phyloP scores from a whole-genome alignment of 2,797 vertebrate genomes.

The Poeciliopsis gracilis region DNA sequence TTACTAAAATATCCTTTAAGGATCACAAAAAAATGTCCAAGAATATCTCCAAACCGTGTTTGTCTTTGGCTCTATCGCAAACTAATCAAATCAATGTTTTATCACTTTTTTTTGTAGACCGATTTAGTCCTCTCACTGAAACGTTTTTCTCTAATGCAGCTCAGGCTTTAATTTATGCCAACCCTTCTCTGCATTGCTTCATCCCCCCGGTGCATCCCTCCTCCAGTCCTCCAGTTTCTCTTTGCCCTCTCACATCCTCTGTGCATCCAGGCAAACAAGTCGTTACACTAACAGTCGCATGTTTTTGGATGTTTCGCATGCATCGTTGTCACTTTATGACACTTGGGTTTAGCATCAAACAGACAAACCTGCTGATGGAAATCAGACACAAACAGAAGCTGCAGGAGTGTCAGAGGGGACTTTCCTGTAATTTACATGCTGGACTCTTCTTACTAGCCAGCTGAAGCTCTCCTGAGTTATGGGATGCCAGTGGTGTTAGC shows the following conservation, averaged over 20 bases:
- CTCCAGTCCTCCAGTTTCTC: conserved; percentile 18
- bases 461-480: conserved; percentile 60
- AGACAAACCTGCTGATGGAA: conserved; percentile 32
- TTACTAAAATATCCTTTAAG: neutral
- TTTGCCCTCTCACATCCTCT: conserved; percentile 15
- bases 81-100: neutral
- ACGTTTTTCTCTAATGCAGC: neutral
- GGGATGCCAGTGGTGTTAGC: conserved; percentile 25
- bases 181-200: conserved; percentile 8
- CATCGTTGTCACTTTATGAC: conserved; percentile 16
- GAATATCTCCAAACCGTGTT: conserved; percentile 7
- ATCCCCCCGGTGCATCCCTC: conserved; percentile 7
- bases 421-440: conserved; percentile 59
- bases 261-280: conserved; percentile 54
- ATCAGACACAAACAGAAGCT: conserved; percentile 20
- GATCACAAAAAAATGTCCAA: neutral
- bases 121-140: neutral
- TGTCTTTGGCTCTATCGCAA: conserved; percentile 22
- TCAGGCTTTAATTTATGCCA: neutral
- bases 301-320: conserved; percentile 55
- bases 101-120: neutral
- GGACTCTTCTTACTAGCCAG: conserved; percentile 61
- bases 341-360: conserved; percentile 21
- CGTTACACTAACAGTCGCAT: conserved; percentile 62
- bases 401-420: conserved; percentile 36